Evolutionary conservation across 2,888 invertebrate species (phyloP).

Genomic region (Macropis europaea): DNA sequence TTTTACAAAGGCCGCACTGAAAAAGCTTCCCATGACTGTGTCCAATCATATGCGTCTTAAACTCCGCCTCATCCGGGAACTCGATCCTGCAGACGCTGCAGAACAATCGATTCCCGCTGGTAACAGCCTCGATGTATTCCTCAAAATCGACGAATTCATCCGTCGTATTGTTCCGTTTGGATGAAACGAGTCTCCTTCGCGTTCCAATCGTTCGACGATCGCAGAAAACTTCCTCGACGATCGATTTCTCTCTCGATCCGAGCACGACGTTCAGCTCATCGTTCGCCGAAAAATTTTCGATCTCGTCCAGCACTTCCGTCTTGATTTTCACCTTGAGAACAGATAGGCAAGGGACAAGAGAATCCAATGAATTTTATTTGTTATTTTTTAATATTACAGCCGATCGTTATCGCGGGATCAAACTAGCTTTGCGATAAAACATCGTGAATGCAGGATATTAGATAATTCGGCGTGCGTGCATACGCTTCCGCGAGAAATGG

Average conservation of each 20-base stretch:
- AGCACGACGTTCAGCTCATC: conserved; percentile 40
- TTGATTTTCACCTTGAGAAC: conserved; percentile 59
- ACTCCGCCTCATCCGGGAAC: conserved; percentile 49
- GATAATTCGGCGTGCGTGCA: conserved; percentile 32
- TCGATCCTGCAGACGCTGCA: conserved; percentile 58
- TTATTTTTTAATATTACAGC: no score
- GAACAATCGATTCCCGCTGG: conserved; percentile 34
- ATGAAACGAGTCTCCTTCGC: background rate
- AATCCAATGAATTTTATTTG: background rate
- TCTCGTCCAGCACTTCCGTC: conserved; percentile 55
- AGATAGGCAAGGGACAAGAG: background rate
- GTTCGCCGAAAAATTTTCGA: conserved; percentile 52
- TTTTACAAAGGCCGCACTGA: conserved; percentile 50
- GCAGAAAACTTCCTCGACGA: conserved; percentile 9
- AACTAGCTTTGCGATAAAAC: no score
- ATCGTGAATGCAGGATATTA: conserved; percentile 40
- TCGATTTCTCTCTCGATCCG: background rate
- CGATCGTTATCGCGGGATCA: conserved; percentile 15
- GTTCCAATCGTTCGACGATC: background rate
- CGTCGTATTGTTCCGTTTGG: background rate
- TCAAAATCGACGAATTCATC: conserved; percentile 51
- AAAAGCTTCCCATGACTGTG: conserved; percentile 48
- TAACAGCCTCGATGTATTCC: conserved; percentile 45
- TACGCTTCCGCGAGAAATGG: conserved; percentile 43
- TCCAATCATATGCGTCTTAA: conserved; percentile 52